Base-by-base conservation (phyloP, 2,797 vertebrate genomes). In the Anabacerthia variegaticeps region DNA sequence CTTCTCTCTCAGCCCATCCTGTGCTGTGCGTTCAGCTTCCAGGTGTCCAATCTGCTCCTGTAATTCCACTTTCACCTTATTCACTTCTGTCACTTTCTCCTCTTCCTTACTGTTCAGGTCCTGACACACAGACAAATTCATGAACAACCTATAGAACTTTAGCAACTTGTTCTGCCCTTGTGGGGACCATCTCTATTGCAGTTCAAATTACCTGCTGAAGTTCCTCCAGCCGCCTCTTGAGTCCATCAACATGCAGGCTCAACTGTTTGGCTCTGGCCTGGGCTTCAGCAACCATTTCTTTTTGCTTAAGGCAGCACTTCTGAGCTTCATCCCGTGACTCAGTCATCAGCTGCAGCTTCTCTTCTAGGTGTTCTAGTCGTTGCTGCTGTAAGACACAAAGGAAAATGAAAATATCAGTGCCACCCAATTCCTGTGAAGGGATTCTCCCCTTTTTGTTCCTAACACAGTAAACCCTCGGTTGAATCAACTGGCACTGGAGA, bases 1-100 rank as follows among this genome's bases (percentile, higher is more conserved):
- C 97, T 99, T 99, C 96, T 99, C 99, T 85, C 95, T 98, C 56
- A 99, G 97, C 5, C 98, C 98, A 15, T 97, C 98, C 94, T 99
- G 99, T 6, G 98, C 97, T 0, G 97, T 94, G 75, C 98, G 98
- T 97, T 99, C 99, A 1, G 99, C 99, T 91, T 99, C 98, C 74
- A 99, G 95, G 54, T 97, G 99, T 46, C 99, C 99, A 2, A 98
- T 98, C 96, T 99, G 99, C 94, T 99, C 98, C 96, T 99, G 99
- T n/a, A 99, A 97, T 95, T 99, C 99, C 92, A 99, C 97, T 44
- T 98, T 98, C 43, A 99, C 98, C 68, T 98, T 98, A 58, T 97
- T 98, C 95, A 99, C 98, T 84, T 99, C 99, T 0, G 97, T 96
- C 85, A 99, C 94, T 89, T 98, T 99, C 94, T 99, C 99, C 93